These are phyloP conservation scores for Paguma larvata DNA, from an alignment of 2,797 vertebrate species.

Conservation along the genomic window DNA sequence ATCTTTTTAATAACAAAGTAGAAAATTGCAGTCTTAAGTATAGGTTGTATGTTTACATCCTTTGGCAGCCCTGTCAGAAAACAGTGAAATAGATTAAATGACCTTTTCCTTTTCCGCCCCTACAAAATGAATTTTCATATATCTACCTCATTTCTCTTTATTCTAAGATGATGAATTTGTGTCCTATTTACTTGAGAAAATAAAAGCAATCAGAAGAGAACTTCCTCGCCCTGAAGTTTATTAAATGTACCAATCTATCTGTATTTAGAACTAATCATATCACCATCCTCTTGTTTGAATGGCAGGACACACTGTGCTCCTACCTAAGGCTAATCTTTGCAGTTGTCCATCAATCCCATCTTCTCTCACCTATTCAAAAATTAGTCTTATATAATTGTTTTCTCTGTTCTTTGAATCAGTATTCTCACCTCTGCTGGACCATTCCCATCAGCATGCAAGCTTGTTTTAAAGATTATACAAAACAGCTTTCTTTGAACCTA, in stretches of 20 bases:
- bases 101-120: neutral
- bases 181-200: conserved; percentile 51
- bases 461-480: neutral
- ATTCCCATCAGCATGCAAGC: neutral
- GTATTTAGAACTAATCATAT: neutral
- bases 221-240: neutral
- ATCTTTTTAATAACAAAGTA: neutral
- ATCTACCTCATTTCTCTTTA: neutral
- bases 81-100: neutral
- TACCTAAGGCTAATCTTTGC: neutral
- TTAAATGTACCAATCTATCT: neutral
- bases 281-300: neutral
- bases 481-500: neutral
- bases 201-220: neutral
- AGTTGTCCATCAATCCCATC: neutral
- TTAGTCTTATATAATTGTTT: neutral
- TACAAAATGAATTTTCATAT: neutral
- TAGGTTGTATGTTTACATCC: neutral
- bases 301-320: neutral
- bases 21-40: conserved; percentile 7
- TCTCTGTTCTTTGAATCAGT: neutral
- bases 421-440: neutral
- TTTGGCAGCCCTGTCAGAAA: neutral
- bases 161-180: neutral
- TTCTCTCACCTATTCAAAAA: neutral